phyloP scores from a whole-genome alignment of 1,140 invertebrate genomes.

The Drosophila funebris region DNA sequence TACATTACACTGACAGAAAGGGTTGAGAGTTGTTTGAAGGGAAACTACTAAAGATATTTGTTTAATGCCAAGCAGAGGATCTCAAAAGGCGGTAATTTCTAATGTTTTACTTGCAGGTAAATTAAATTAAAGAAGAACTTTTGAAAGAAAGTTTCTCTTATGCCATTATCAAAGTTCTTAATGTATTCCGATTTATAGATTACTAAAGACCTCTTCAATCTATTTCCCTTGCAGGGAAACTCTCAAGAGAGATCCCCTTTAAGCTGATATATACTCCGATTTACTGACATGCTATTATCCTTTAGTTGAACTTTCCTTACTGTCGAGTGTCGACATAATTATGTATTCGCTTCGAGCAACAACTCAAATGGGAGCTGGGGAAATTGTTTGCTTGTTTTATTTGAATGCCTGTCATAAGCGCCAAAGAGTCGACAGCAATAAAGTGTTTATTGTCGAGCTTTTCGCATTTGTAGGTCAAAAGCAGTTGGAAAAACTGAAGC shows the following conservation, averaged over 20 bases:
- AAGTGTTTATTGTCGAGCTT: constrained; percentile 41
- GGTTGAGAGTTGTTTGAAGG: no score
- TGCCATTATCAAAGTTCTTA: no score
- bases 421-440: constrained; percentile 43
- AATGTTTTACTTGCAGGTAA: no score
- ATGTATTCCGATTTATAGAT: no score
- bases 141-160: no score
- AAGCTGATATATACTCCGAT: background rate
- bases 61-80: no score
- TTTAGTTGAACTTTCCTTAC: background rate
- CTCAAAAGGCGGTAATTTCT: no score
- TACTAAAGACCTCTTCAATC: no score
- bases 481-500: background rate
- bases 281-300: background rate
- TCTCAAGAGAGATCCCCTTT: background rate
- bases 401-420: constrained; percentile 27
- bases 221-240: background rate
- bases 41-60: no score
- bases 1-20: no score
- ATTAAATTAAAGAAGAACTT: no score
- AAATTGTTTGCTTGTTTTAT: constrained; percentile 4
- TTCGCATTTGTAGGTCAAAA: constrained; percentile 26
- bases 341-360: constrained; percentile 12
- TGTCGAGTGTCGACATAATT: constrained; percentile 1
- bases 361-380: background rate